phyloP scores from a whole-genome alignment of 2,113 vertebrate species.

The Bufo gargarizans region DNA sequence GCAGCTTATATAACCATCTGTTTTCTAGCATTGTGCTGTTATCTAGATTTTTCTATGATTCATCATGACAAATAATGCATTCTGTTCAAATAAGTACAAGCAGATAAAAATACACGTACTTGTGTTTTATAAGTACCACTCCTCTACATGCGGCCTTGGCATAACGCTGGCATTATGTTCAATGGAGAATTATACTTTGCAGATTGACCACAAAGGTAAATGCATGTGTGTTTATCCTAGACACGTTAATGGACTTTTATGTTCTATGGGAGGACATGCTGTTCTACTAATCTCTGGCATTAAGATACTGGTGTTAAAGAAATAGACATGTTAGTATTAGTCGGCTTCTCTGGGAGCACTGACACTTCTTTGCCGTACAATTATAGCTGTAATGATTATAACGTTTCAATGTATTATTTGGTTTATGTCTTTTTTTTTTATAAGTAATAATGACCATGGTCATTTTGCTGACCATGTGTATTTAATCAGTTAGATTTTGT shows the following conservation, averaged over 20 bases:
- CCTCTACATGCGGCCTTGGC: constrained; percentile 41
- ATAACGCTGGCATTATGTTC: constrained; percentile 30
- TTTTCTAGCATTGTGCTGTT: constrained; percentile 63
- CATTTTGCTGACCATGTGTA: background rate
- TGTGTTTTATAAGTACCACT: constrained; percentile 40
- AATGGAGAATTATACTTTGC: constrained; percentile 56
- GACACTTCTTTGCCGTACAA: background rate
- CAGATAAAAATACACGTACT: constrained; percentile 56
- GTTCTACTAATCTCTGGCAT: background rate
- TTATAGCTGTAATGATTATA: background rate
- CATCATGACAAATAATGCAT: constrained; percentile 64
- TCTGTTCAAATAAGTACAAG: constrained; percentile 59
- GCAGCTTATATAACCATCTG: constrained; percentile 62
- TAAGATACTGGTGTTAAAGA: background rate
- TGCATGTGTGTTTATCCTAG: constrained; percentile 7
- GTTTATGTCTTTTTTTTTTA: background rate
- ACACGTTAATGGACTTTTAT: background rate
- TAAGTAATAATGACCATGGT: background rate
- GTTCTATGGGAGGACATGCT: background rate
- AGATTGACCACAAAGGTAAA: constrained; percentile 34
- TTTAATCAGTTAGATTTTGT: background rate
- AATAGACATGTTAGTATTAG: background rate
- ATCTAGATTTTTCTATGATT: constrained; percentile 62
- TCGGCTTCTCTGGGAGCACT: background rate
- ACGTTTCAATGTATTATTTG: background rate